Conservation (phyloP, 2,797 vertebrate species). For the Mastacembelus armatus region DNA sequence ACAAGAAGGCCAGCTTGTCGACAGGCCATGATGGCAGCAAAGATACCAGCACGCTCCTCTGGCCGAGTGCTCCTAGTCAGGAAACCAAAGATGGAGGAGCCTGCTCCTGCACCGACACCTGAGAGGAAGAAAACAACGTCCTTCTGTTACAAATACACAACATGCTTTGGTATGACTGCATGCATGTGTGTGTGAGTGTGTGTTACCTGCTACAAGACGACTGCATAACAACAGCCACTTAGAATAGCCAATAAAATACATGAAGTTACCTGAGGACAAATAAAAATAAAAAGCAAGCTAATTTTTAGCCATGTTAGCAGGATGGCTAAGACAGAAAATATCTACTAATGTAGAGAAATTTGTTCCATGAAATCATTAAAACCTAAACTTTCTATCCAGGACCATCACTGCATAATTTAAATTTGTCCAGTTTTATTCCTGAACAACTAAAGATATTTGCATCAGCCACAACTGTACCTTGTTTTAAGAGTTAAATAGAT, state of each 20-base stretch:
- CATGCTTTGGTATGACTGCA: not conserved
- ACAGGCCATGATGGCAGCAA: conserved; percentile 89
- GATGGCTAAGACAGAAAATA: no score
- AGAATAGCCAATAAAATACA: conserved; percentile 90
- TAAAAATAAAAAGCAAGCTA: not conserved
- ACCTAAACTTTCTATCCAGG: no score
- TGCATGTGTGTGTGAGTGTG: conserved; percentile 8
- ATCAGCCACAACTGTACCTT: not conserved
- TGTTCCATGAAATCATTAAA: no score
- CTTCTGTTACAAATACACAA: not conserved
- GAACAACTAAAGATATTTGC: not conserved
- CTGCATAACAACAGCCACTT: conserved; percentile 89
- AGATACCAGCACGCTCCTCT: conserved; percentile 85
- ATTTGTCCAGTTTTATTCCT: no score
- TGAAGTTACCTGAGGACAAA: conserved; percentile 84
- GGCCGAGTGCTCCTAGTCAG: conserved; percentile 83
- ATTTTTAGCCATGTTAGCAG: no score
- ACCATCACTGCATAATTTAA: no score
- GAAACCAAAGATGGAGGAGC: conserved; percentile 88
- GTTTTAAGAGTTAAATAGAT: not conserved
- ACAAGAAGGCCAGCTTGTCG: conserved; percentile 89
- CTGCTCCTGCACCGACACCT: conserved; percentile 88
- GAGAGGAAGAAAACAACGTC: conserved; percentile 17
- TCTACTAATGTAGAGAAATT: no score
- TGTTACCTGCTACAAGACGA: conserved; percentile 87